Conservation (phyloP, 2,113 vertebrate genomes). For the Ornithorhynchus anatinus region DNA sequence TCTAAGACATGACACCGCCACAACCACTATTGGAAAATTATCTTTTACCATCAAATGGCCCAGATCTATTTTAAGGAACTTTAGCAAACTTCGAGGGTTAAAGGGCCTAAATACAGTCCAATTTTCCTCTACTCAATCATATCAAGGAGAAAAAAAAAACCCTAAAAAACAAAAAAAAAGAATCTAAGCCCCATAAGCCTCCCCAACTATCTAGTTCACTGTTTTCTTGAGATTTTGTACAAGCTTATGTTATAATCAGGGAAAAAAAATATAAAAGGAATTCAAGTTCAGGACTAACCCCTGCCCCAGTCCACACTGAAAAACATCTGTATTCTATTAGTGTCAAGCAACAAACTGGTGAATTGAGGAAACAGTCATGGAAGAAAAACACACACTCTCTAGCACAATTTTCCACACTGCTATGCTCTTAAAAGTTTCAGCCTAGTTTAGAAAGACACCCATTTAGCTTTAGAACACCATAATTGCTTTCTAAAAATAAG, state of each 20-base stretch:
- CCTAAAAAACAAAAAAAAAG: neutral
- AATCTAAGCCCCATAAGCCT: neutral
- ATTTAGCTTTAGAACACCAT: no score
- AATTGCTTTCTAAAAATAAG: no score
- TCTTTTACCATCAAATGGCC: no score
- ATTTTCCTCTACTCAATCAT: no score
- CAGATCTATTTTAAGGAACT: no score
- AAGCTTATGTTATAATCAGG: neutral
- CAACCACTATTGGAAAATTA: no score
- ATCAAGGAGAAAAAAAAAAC: no score
- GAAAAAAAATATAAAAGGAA: neutral
- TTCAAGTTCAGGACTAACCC: neutral
- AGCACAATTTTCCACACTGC: neutral
- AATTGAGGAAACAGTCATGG: neutral
- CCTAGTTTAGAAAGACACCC: neutral
- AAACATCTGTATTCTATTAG: conserved; percentile 24
- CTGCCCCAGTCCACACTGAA: neutral
- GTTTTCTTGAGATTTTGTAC: neutral
- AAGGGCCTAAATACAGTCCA: no score
- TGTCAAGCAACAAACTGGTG: neutral
- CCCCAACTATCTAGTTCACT: neutral
- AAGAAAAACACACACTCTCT: neutral
- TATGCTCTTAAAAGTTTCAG: neutral
- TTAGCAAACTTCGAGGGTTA: no score
- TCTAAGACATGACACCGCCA: no score